Evolutionary conservation across 1,140 invertebrate species (phyloP), one percentile per base, ranked within the genome.

Genomic region (Archivesica marissinica): DNA sequence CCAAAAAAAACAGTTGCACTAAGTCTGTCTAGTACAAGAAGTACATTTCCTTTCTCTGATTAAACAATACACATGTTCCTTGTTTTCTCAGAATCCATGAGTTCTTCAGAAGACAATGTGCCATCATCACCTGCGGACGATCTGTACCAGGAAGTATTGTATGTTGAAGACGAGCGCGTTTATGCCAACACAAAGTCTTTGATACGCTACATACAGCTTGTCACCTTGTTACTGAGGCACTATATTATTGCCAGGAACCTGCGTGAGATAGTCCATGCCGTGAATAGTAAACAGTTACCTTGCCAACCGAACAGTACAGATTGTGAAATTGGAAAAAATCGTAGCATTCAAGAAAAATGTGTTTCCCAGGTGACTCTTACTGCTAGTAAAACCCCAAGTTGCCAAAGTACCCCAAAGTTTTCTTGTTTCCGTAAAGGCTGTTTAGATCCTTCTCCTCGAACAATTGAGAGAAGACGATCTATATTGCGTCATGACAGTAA

Each of bases 191-290:
- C n/a, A 23, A 66, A 30, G 6, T 28, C 35, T 23, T 7, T 39
- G 20, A 30, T 39, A 2, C 38, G 17, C 23, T 80, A 80, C 30
- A 33, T 80, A 47, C 39, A 52, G 11, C 41, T 68, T 47, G 41
- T 80, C 11, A 68, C 56, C 44, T 20, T 66, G 13, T 20, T 80
- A 7, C 13, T 80, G 1, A 50, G 38, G 25, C 17, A 52, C 39
- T 66, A 80, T 20, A 80, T 80, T 30, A 30, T 17, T 3, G 17
- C 39, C 2, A 80, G 30, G 50, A 68, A 80, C 50, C 35, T 77
- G 20, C 13, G n/a, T 20, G 0, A 0, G 1, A 61, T 61, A 38
- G 17, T 28, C 44, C 11, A 44, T 11, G 23, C 23, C 17, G 13
- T 77, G 25, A 41, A 41, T 17, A 17, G 44, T 23, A 38, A 47